These are phyloP conservation scores for Panorpa germanica DNA, from an alignment of 2,888 invertebrate species.

Conservation along the genomic window DNA sequence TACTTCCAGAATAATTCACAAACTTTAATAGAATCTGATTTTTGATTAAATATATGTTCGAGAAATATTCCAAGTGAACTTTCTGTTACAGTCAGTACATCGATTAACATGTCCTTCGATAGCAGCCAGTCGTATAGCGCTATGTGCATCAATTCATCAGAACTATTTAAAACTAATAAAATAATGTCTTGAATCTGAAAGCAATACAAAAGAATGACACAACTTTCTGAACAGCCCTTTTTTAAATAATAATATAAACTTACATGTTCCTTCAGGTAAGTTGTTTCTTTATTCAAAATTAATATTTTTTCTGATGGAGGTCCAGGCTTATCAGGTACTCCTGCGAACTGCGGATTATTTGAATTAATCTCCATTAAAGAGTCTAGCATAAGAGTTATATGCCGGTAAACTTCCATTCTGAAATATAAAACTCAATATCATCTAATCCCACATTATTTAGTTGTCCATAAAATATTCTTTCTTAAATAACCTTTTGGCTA, in stretches of 20 bases:
- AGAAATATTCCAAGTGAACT: conserved; percentile 24
- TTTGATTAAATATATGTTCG: conserved; percentile 24
- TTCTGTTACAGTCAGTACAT: conserved; percentile 36
- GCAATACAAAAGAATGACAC: too few relatives aligned
- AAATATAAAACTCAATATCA: conserved; percentile 14
- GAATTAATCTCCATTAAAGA: conserved; percentile 40
- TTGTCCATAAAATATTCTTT: neutral
- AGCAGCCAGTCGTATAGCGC: conserved; percentile 89
- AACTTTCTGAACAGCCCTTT: too few relatives aligned
- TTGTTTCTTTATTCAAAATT: too few relatives aligned
- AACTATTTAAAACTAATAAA: conserved; percentile 41
- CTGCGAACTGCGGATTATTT: conserved; percentile 23
- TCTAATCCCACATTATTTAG: neutral
- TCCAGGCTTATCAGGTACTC: conserved; percentile 23
- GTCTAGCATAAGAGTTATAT: conserved; percentile 63
- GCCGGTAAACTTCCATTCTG: conserved; percentile 78
- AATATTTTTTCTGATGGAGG: conserved; percentile 15
- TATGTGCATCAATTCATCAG: conserved; percentile 80
- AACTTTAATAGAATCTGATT: conserved; percentile 36
- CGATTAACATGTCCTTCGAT: conserved; percentile 48
- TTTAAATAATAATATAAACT: too few relatives aligned
- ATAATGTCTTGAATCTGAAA: conserved; percentile 44
- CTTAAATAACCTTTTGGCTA: conserved; percentile 34
- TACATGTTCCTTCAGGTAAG: too few relatives aligned
- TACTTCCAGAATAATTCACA: conserved; percentile 89